Evolutionary conservation across 2,797 vertebrate genomes (phyloP).

Genomic region (Ceyx erithaca): DNA sequence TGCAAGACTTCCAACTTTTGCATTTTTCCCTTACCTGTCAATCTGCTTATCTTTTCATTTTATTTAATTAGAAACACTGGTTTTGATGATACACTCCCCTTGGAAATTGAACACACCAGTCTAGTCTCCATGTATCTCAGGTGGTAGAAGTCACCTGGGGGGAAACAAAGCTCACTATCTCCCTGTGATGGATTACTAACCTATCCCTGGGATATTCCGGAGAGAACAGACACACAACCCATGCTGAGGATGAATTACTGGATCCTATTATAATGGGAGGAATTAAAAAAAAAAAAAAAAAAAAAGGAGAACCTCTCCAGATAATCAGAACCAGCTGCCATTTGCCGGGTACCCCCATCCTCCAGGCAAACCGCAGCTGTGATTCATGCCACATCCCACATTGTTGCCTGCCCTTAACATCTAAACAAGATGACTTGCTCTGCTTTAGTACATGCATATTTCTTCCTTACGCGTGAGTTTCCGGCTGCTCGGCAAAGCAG

Average conservation of each 20-base stretch:
- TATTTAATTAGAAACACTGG: background rate
- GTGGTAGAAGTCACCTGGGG: background rate
- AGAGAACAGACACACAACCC: background rate
- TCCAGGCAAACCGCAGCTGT: background rate
- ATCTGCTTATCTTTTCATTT: background rate
- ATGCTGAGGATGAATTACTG: conserved; percentile 26
- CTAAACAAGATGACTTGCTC: background rate
- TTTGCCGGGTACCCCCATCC: background rate
- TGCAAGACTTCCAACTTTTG: background rate
- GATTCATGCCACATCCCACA: conserved; percentile 1
- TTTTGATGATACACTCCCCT: background rate
- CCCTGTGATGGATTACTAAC: conserved; percentile 11
- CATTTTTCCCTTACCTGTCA: background rate
- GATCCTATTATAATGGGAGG: background rate
- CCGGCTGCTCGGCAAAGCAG: background rate
- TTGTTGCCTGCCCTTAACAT: background rate
- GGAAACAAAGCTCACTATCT: background rate
- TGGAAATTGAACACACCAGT: background rate
- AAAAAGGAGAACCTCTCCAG: background rate
- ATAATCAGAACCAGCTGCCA: conserved; percentile 47
- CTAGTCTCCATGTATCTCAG: background rate
- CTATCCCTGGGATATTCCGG: background rate
- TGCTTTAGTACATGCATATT: background rate
- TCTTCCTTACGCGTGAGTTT: background rate
- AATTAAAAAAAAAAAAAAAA: background rate